These are phyloP conservation scores for Pegoplata infirma DNA, from an alignment of 2,888 invertebrate species.

Conservation along the genomic window DNA sequence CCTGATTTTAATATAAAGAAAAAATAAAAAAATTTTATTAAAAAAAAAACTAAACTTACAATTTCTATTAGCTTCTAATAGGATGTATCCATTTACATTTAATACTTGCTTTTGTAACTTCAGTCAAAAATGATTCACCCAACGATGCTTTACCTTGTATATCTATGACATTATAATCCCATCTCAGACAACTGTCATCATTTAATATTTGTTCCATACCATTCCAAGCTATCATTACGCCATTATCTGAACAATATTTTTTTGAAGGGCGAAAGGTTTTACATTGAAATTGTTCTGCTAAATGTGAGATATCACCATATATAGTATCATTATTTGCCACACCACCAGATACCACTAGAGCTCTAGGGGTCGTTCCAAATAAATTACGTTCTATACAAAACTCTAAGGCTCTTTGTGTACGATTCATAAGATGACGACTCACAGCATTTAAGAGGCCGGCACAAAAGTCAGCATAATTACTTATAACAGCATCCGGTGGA, in stretches of 20 bases:
- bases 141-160: constrained; percentile 71
- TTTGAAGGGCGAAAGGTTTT: constrained; percentile 87
- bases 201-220: constrained; percentile 85
- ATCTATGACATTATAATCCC: constrained; percentile 80
- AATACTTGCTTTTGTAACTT: constrained; percentile 69
- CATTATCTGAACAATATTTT: constrained; percentile 96
- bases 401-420: constrained; percentile 90
- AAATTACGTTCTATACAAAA: constrained; percentile 83
- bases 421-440: constrained; percentile 88
- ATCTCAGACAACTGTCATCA: constrained; percentile 60
- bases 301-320: constrained; percentile 82
- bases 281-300: constrained; percentile 84
- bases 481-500: constrained; percentile 85
- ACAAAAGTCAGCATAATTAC: constrained; percentile 89
- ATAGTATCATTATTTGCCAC: constrained; percentile 96
- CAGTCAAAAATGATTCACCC: constrained; percentile 66
- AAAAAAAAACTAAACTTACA: background rate
- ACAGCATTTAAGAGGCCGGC: constrained; percentile 88
- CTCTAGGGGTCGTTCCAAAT: constrained; percentile 80
- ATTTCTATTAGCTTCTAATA: constrained; percentile 17
- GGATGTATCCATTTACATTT: constrained; percentile 76
- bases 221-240: constrained; percentile 99
- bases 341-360: constrained; percentile 92
- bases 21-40: too few species aligned
- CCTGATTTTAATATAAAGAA: too few species aligned